Conservation (phyloP, 1,140 invertebrate species). For the Dreissena polymorpha region DNA sequence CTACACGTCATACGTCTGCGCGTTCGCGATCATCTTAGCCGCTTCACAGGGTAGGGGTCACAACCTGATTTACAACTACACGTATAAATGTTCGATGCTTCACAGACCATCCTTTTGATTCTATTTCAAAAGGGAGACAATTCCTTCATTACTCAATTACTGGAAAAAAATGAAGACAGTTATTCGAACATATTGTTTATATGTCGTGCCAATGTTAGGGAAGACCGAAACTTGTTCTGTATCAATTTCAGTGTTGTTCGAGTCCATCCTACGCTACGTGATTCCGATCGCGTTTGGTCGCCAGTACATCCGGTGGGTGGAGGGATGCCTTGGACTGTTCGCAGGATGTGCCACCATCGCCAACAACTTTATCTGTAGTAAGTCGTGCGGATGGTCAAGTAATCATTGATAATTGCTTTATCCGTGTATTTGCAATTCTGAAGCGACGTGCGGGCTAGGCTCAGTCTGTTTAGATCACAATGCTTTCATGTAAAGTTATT, state of each 20-base stretch:
- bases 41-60: conserved; percentile 6
- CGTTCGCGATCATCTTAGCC: conserved; percentile 15
- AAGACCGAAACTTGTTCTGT: not conserved
- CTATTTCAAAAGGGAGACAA: too few relatives aligned
- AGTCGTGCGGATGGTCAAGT: not conserved
- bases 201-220: too few relatives aligned
- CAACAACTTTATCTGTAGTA: conserved; percentile 47
- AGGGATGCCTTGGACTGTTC: conserved; percentile 28
- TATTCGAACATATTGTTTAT: too few relatives aligned
- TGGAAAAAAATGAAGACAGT: too few relatives aligned
- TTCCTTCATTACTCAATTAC: too few relatives aligned
- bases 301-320: conserved; percentile 45
- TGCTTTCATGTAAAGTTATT: too few relatives aligned
- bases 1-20: conserved; percentile 23
- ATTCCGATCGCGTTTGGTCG: conserved; percentile 46
- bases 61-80: not conserved
- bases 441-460: too few relatives aligned
- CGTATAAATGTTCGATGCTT: not conserved
- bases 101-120: too few relatives aligned
- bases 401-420: not conserved
- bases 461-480: too few relatives aligned
- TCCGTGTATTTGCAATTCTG: too few relatives aligned
- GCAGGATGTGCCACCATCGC: conserved; percentile 42
- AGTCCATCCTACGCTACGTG: conserved; percentile 40
- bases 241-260: conserved; percentile 40